Conservation (phyloP, 2,888 invertebrate genomes). For the Acholoe squamosa region DNA sequence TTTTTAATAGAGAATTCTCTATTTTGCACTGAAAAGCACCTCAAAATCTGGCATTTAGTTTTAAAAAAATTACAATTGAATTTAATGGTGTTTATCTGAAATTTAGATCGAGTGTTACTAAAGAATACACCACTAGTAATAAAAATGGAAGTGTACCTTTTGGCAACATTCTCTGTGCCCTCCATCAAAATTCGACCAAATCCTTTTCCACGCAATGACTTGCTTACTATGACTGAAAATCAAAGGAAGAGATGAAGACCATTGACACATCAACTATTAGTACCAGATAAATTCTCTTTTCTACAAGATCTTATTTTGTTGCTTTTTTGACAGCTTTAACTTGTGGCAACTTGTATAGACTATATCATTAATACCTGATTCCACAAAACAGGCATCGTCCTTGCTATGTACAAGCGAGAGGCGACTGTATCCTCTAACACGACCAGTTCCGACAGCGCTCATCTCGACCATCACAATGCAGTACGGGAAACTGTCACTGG, state of each 20-base stretch:
- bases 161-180: slow-evolving; percentile 77
- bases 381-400: slow-evolving; percentile 76
- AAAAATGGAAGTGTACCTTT: slow-evolving; percentile 58
- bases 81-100: too few species aligned
- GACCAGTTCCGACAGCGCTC: slow-evolving; percentile 62
- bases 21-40: too few species aligned
- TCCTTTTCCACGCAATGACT: slow-evolving; percentile 72
- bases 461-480: slow-evolving; percentile 74
- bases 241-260: too few species aligned
- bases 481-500: slow-evolving; percentile 77
- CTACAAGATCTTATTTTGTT: too few species aligned
- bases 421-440: slow-evolving; percentile 78
- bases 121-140: too few species aligned
- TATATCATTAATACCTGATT: slow-evolving; percentile 75
- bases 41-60: too few species aligned
- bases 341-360: neutral
- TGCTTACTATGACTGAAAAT: slow-evolving; percentile 18
- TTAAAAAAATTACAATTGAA: too few species aligned
- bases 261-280: too few species aligned
- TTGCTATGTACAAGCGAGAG: slow-evolving; percentile 76
- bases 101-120: too few species aligned
- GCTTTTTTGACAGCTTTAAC: neutral
- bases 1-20: too few species aligned
- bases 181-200: slow-evolving; percentile 82
- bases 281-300: too few species aligned